Evolutionary conservation across 2,113 vertebrate species (phyloP).

Genomic region (Proteles cristata): DNA sequence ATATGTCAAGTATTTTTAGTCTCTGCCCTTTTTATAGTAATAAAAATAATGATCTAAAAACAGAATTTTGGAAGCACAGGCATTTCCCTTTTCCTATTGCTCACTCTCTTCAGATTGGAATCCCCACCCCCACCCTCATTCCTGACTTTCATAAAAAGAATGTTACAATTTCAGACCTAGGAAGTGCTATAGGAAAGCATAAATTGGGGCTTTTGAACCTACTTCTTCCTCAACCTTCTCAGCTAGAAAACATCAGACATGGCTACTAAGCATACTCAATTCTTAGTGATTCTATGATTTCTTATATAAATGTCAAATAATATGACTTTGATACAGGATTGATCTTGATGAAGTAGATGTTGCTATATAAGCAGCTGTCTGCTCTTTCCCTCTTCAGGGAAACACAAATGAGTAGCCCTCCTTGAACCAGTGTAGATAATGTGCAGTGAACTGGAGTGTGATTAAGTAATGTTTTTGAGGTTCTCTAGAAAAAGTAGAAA

Average conservation of each 20-base stretch:
- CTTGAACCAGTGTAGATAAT: no score
- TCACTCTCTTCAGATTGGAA: slow-evolving; percentile 28
- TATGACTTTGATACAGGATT: background rate
- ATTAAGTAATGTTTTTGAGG: no score
- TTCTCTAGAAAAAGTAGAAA: no score
- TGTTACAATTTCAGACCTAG: background rate
- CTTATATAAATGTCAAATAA: background rate
- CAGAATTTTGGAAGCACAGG: slow-evolving; percentile 50
- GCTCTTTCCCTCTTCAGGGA: background rate
- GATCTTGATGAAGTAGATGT: background rate
- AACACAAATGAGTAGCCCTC: no score
- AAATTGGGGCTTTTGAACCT: background rate
- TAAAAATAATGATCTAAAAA: slow-evolving; percentile 68
- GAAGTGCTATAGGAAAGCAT: background rate
- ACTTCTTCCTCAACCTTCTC: background rate
- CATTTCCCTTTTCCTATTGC: slow-evolving; percentile 36
- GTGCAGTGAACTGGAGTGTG: no score
- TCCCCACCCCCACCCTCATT: background rate
- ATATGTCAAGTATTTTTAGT: slow-evolving; percentile 72
- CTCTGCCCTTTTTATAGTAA: slow-evolving; percentile 60
- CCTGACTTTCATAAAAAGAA: background rate
- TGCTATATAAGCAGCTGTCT: background rate
- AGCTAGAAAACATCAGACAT: background rate
- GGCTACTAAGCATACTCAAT: background rate
- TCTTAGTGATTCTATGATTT: background rate